Percentiles rank a stretch among this genome's conserved stretches.
Evolutionary conservation across 37 sponge, comb jelly and placozoan genomes (phyloP).

Genomic region (Eunapius fragilis): DNA sequence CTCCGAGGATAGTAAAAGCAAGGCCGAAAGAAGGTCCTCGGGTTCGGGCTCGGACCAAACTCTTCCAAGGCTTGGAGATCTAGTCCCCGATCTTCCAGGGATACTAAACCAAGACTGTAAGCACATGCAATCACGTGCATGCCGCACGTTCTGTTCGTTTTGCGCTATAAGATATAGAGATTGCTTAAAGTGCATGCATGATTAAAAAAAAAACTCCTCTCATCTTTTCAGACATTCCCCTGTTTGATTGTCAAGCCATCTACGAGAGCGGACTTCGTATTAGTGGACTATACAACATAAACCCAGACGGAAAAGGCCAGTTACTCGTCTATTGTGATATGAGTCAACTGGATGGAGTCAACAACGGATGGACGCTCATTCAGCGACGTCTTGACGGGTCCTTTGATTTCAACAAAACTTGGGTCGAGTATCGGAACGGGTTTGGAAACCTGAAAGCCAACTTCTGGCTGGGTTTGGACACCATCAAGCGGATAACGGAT

Average conservation of each 20-base stretch:
- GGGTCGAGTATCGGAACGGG: not conserved
- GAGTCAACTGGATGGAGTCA: not conserved
- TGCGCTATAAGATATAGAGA: too few relatives aligned
- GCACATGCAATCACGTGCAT: not conserved
- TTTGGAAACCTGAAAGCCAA: not conserved
- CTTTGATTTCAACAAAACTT: not conserved
- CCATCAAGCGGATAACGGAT: not conserved
- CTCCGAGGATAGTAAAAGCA: too few relatives aligned
- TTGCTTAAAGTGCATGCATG: not conserved
- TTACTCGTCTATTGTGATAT: not conserved
- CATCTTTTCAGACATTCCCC: not conserved
- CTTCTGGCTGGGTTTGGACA: not conserved
- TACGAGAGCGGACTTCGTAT: not conserved
- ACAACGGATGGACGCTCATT: not conserved
- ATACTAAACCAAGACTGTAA: not conserved
- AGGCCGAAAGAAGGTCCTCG: too few relatives aligned
- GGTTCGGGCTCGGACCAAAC: too few relatives aligned
- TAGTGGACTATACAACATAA: not conserved
- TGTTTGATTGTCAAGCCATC: not conserved
- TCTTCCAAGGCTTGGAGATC: not conserved
- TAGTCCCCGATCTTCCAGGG: not conserved
- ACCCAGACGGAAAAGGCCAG: not conserved
- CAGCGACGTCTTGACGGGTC: not conserved
- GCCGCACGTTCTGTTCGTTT: too few relatives aligned
- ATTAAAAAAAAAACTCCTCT: too few relatives aligned